Conservation (phyloP, 2,888 invertebrate species). For the Zaprionus obscuricornis region DNA sequence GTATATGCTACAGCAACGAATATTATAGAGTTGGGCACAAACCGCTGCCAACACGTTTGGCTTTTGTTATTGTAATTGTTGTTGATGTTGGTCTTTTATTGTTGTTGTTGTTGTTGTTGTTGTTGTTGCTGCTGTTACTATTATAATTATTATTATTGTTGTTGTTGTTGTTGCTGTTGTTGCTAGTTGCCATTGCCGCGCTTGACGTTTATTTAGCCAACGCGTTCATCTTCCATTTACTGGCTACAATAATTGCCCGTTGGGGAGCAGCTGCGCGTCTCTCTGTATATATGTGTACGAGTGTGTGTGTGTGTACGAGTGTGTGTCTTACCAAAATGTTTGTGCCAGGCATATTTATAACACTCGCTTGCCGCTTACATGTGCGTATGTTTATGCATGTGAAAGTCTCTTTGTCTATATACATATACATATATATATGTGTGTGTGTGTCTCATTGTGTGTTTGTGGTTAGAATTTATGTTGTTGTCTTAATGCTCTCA, state of each 20-base stretch:
- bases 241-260: conserved; percentile 55
- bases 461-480: conserved; percentile 44
- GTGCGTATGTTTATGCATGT: conserved; percentile 16
- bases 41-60: conserved; percentile 20
- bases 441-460: conserved; percentile 5
- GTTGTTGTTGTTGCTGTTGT: conserved; percentile 18
- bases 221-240: conserved; percentile 19
- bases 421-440: no score
- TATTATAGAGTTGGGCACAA: not conserved
- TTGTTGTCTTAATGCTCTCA: conserved; percentile 36
- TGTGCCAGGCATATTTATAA: conserved; percentile 54
- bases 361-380: conserved; percentile 39
- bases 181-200: conserved; percentile 44
- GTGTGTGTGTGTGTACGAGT: conserved; percentile 12
- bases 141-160: conserved; percentile 48
- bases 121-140: conserved; percentile 28
- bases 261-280: conserved; percentile 16
- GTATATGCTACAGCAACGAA: conserved; percentile 9
- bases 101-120: conserved; percentile 25
- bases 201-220: conserved; percentile 56
- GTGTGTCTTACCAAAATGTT: conserved; percentile 34
- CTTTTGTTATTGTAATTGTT: conserved; percentile 40
- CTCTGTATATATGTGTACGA: conserved; percentile 4
- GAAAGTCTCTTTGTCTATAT: conserved; percentile 19
- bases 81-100: conserved; percentile 35